Evolutionary conservation across 2,888 invertebrate species (phyloP), one percentile per base, ranked within the genome.

Genomic region (Flabesymbios commensalis): DNA sequence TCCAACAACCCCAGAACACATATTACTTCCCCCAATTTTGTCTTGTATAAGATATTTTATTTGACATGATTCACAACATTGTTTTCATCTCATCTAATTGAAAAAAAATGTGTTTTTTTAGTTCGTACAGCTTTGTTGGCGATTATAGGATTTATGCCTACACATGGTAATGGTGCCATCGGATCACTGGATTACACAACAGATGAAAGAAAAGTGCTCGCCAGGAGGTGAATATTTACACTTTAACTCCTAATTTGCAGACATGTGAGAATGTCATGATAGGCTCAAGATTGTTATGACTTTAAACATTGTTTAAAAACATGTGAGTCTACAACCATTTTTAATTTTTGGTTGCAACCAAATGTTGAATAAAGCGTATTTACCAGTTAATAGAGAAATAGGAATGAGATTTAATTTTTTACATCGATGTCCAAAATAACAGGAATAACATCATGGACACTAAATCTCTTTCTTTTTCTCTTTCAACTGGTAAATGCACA

Each of bases 131-230:
- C 94, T 14, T 84, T 96, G 61, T 83, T 96, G 68, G 95, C 95
- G 19, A 85, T 96, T 61, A 94, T 95, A 75, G 83, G 94, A 1
- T 96, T 96, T 78, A 93, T 96, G 93, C 94, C 94, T 0, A 91
- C 93, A 3, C 89, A 91, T 55, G 90, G 92, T 7, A 90, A 89
- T 73, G 93, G 94, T 1, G 94, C 94, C 2, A 91, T 97, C 65
- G 96, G 95, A 4, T 91, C 94, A 1, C 83, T 96, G 26, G 93
- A 95, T 80, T 95, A 93, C 78, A 88, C 90, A 0, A 85, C 89
- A n/a, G 90, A 90, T 55, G 94, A 94, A 80, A 86, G 95, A 59
- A 89, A 89, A 78, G 80, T 86, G 49, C 85, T 96, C 52, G 94
- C 94, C 7, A 89, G 88, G 76, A 90, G 89, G 87, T 91, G 17